Conservation (phyloP, 2,113 vertebrate genomes). For the Numenius arquata region DNA sequence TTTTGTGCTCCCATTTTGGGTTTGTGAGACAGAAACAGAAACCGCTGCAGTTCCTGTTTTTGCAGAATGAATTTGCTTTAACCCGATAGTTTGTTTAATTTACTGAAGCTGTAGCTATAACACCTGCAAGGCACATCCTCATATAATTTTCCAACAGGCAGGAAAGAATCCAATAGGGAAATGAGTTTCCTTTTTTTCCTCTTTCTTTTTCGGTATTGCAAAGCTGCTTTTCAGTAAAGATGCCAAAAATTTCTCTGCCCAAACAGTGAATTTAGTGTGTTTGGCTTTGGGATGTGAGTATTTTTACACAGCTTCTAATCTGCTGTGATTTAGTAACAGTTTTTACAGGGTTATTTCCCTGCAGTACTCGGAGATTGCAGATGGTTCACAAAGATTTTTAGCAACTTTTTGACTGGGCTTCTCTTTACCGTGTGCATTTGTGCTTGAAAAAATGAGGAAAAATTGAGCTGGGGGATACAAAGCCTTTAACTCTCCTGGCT, state of each 20-base stretch:
- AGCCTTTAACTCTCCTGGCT: not conserved
- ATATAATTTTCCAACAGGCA: not conserved
- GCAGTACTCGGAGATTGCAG: not conserved
- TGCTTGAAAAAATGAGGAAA: not conserved
- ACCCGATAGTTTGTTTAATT: slow-evolving; percentile 33
- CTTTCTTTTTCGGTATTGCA: slow-evolving; percentile 1
- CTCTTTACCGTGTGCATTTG: not conserved
- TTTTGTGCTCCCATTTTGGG: slow-evolving; percentile 17
- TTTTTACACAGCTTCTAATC: slow-evolving; percentile 41
- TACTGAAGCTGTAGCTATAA: slow-evolving; percentile 24
- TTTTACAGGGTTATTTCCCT: slow-evolving; percentile 24
- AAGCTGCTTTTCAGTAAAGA: slow-evolving; percentile 38
- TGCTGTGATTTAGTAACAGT: slow-evolving; percentile 23
- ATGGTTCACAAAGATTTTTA: not conserved
- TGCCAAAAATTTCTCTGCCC: slow-evolving; percentile 39
- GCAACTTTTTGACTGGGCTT: slow-evolving; percentile 22
- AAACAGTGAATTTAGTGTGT: slow-evolving; percentile 46
- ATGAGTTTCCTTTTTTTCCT: slow-evolving; percentile 9
- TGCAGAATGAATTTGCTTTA: slow-evolving; percentile 35
- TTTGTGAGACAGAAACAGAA: slow-evolving; percentile 28
- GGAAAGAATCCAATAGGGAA: slow-evolving; percentile 36
- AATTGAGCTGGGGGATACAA: not conserved
- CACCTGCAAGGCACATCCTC: slow-evolving; percentile 56
- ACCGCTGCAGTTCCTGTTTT: slow-evolving; percentile 23
- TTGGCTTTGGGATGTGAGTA: slow-evolving; percentile 43